A percentile compares a stretch with the other conserved stretches of the same genome.
phyloP scores from a whole-genome alignment of 1,140 invertebrate genomes.

The Drosophila yakuba region DNA sequence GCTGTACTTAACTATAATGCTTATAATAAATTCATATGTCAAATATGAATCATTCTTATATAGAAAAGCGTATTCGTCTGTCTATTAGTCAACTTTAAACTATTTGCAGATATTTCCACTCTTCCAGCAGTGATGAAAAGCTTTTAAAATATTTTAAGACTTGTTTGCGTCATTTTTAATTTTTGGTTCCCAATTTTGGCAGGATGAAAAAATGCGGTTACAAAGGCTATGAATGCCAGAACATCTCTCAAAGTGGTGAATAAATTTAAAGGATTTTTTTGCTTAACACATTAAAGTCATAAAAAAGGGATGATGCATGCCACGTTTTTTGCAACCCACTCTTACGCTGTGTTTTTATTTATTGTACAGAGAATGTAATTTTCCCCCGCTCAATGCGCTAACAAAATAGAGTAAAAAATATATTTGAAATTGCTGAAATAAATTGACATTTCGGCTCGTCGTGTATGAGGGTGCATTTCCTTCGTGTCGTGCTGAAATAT shows the following conservation, averaged over 20 bases:
- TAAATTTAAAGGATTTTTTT: slow-evolving; percentile 46
- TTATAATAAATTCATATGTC: too few relatives aligned
- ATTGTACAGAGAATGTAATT: slow-evolving; percentile 36
- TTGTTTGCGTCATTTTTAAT: slow-evolving; percentile 6
- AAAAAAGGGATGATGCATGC: slow-evolving; percentile 28
- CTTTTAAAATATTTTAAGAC: slow-evolving; percentile 10
- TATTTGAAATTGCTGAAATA: slow-evolving; percentile 43
- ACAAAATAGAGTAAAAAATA: slow-evolving; percentile 19
- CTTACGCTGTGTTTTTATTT: slow-evolving; percentile 19
- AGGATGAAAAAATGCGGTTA: not conserved
- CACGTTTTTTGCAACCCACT: slow-evolving; percentile 10
- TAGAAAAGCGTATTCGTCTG: too few relatives aligned
- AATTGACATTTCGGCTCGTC: slow-evolving; percentile 47
- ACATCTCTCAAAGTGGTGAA: slow-evolving; percentile 37
- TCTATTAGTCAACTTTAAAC: too few relatives aligned
- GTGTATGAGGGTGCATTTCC: slow-evolving; percentile 13
- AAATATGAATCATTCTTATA: too few relatives aligned
- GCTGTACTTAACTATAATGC: too few relatives aligned
- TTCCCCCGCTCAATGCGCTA: slow-evolving; percentile 10
- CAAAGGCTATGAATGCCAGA: slow-evolving; percentile 16
- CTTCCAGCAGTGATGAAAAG: not conserved
- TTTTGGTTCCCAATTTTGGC: not conserved
- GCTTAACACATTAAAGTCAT: slow-evolving; percentile 34
- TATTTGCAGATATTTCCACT: not conserved
- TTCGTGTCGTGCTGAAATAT: slow-evolving; percentile 15